A percentile compares a stretch with the other conserved stretches of the same genome.
These are phyloP conservation scores for Halocaridina rubra DNA, from an alignment of 2,888 invertebrate species.

Conservation along the genomic window DNA sequence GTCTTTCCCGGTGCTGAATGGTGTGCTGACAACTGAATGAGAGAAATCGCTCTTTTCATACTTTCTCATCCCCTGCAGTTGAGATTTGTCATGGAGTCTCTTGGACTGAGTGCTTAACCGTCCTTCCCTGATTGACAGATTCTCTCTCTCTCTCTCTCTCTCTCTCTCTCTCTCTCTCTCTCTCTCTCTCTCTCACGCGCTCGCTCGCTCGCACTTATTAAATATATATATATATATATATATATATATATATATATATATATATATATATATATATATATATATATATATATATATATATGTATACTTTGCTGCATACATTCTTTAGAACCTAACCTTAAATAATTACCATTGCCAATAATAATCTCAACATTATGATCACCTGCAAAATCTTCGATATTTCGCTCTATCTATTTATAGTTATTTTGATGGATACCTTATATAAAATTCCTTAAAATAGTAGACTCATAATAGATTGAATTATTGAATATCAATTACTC, in stretches of 20 bases:
- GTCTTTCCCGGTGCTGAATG: no score
- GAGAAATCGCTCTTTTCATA: no score
- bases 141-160: no score
- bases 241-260: neutral
- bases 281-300: neutral
- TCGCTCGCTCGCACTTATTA: neutral
- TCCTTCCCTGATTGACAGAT: no score
- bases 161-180: neutral
- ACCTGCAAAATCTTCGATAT: neutral
- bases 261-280: conserved; percentile 15
- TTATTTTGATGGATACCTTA: neutral
- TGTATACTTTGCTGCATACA: neutral
- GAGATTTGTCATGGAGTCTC: no score
- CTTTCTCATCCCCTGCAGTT: no score
- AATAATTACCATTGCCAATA: neutral
- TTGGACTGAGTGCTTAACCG: no score
- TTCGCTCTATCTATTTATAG: neutral
- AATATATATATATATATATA: neutral
- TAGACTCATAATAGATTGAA: no score
- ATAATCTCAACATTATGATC: neutral
- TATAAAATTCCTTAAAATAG: neutral
- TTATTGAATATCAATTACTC: neutral
- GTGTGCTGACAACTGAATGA: no score
- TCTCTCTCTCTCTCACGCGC: neutral
- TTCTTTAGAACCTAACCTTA: neutral